Base-by-base conservation (phyloP, 2,113 vertebrate genomes). In the Tragulus kanchil region DNA sequence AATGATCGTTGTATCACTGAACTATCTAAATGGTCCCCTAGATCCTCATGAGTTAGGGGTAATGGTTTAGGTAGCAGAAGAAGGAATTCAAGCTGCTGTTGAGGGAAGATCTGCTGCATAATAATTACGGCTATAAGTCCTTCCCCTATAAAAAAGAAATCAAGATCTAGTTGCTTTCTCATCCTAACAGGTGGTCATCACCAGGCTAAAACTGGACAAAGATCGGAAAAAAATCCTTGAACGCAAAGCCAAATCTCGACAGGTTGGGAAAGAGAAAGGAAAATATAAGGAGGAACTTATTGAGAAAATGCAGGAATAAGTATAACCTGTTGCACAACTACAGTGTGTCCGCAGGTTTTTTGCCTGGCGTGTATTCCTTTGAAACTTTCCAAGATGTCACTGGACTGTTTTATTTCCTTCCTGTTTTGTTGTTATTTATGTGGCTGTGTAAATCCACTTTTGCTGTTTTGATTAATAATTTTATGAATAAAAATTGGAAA, bases 211-310 rank as follows among this genome's bases (percentile, higher is more conserved):
- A 98, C 98, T 99, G 93, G 99, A 99, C 98, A 99, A 99, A 98
- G 99, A 99, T 97, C 98, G 99, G 96, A 99, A 99, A 98, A 99
- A 99, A 99, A 99, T 99, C 98, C 97, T 99, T 98, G 99, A 99
- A 98, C 98, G 99, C 56, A 99, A 99, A 98, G 99, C 99, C 96
- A 99, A 99, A 95, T 99, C 99, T 98, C 99, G 99, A 85, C 99
- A 99, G 88, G 99, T 99, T 93, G 98, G 99, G 97, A 99, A 99
- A 99, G 99, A 99, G 98, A 99, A 99, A 98, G 99, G 99, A 98
- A 99, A 99, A 98, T 99, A 99, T 98, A 99, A 99, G 98, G 99
- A 99, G 98, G 99, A 99, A 97, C 99, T 99, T 4, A 99, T 99
- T 11, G 99, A 99, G 98, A 99, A 99, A 98, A 99, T 99, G 99